Evolutionary conservation across 2,113 vertebrate genomes (phyloP).

Genomic region (Amphilophus citrinellus): DNA sequence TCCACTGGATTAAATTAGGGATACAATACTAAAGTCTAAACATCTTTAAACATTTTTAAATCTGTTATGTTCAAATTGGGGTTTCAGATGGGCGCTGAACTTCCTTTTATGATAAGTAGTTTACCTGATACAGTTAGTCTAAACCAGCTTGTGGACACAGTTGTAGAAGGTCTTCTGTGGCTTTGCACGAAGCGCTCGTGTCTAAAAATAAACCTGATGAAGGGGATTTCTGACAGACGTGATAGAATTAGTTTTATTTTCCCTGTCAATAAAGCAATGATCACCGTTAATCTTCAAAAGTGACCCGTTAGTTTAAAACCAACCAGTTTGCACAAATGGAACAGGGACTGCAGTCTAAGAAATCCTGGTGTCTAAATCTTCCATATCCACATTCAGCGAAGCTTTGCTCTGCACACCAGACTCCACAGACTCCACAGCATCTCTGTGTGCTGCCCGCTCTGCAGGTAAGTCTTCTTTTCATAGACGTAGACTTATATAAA

Average conservation of each 20-base stretch:
- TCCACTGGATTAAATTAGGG: neutral
- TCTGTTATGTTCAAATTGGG: accelerated
- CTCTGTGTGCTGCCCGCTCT: neutral
- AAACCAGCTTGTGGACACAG: neutral
- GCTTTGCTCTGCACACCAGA: neutral
- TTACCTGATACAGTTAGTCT: neutral
- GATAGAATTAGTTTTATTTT: neutral
- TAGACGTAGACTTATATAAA: too few species aligned
- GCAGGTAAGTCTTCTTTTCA: neutral
- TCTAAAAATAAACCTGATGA: neutral
- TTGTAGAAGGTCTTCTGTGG: neutral
- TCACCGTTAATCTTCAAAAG: too few species aligned
- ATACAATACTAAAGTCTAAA: neutral
- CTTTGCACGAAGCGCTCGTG: neutral
- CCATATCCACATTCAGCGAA: neutral
- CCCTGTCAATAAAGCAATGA: neutral
- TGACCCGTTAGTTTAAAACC: too few species aligned
- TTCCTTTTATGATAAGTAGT: neutral
- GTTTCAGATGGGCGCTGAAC: neutral
- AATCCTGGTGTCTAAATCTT: neutral
- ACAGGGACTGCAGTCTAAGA: neutral
- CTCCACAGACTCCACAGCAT: too few species aligned
- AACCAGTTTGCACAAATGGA: neutral
- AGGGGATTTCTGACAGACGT: neutral
- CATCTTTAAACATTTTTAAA: neutral